phyloP scores from a whole-genome alignment of 2,113 vertebrate genomes.

The Pygoscelis antarcticus region DNA sequence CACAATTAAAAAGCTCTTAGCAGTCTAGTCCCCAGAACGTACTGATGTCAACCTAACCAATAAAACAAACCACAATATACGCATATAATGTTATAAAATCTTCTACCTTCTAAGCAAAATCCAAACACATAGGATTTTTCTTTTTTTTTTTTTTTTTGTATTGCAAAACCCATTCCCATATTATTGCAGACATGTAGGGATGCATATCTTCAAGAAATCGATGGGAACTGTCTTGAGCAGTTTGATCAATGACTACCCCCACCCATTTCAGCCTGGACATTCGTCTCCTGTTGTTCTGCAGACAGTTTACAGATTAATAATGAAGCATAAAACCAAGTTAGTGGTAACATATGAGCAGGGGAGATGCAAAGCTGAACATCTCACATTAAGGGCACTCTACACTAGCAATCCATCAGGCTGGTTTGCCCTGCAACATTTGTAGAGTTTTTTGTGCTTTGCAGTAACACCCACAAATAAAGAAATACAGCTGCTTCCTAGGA shows the following conservation, averaged over 20 bases:
- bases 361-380: conserved; percentile 40
- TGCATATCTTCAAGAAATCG: conserved; percentile 17
- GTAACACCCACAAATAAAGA: not conserved
- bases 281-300: conserved; percentile 50
- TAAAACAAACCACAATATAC: not conserved
- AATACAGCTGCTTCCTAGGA: not conserved
- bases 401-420: conserved; percentile 15
- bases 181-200: not conserved
- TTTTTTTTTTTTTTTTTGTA: not conserved
- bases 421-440: not conserved
- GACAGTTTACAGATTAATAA: conserved; percentile 65
- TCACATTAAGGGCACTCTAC: conserved; percentile 10
- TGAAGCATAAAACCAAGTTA: conserved; percentile 64
- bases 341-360: conserved; percentile 21
- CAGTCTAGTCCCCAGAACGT: not conserved
- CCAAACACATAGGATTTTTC: not conserved
- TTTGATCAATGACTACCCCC: conserved; percentile 45
- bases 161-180: not conserved
- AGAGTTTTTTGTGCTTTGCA: not conserved
- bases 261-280: conserved; percentile 44
- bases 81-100: not conserved
- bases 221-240: conserved; percentile 33
- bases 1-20: not conserved
- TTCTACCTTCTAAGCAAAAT: not conserved
- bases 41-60: rapidly evolving